Evolutionary conservation across 2,113 vertebrate genomes (phyloP).

Genomic region (Proterorhinus semilunaris): DNA sequence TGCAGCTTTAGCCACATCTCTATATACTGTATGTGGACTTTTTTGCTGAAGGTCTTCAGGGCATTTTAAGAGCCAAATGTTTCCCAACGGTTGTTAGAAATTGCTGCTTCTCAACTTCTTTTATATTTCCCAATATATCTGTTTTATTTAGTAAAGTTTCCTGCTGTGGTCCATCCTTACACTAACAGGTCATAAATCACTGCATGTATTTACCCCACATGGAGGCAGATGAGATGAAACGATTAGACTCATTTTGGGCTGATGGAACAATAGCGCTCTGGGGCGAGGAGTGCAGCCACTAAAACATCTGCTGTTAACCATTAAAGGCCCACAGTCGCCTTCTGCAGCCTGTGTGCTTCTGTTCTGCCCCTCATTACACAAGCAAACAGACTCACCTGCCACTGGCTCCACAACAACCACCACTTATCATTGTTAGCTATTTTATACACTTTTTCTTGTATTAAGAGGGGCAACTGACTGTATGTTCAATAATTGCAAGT

Average conservation of each 20-base stretch:
- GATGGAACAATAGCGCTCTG: slow-evolving; percentile 42
- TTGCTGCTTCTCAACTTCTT: neutral
- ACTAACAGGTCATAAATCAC: slow-evolving; percentile 52
- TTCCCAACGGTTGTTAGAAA: neutral
- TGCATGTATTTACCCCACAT: slow-evolving; percentile 53
- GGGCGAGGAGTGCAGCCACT: slow-evolving; percentile 45
- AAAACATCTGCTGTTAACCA: slow-evolving; percentile 56
- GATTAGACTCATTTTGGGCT: slow-evolving; percentile 50
- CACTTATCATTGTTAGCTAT: neutral
- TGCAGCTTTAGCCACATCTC: neutral
- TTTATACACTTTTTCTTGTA: too few relatives aligned
- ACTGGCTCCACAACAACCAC: slow-evolving; percentile 12
- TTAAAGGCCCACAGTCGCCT: slow-evolving; percentile 40
- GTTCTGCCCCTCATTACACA: slow-evolving; percentile 17
- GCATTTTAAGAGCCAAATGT: too few relatives aligned
- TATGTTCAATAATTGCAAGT: too few relatives aligned
- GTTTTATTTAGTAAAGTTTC: slow-evolving; percentile 1
- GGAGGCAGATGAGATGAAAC: slow-evolving; percentile 53
- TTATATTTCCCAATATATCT: neutral
- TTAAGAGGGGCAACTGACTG: too few relatives aligned
- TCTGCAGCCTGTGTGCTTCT: slow-evolving; percentile 25
- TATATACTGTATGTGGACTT: neutral
- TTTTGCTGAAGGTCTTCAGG: neutral
- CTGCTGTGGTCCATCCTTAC: slow-evolving; percentile 18
- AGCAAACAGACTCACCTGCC: slow-evolving; percentile 19